Base-by-base conservation (phyloP, 2,888 invertebrate species). In the Drosophila kambysellisi region DNA sequence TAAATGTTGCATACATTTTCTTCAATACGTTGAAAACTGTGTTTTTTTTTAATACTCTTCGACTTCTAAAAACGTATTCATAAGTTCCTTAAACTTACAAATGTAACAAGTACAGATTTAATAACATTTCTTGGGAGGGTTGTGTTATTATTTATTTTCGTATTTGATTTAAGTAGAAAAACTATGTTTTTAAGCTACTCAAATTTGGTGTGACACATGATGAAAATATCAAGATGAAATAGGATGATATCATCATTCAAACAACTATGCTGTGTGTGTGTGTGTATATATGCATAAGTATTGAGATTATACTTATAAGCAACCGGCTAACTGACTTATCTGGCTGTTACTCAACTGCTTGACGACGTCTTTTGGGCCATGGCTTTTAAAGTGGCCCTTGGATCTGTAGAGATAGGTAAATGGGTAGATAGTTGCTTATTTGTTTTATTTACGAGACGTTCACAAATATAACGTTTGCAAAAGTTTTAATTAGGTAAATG, bases 381-480 rank as follows among this genome's bases (percentile, higher is more conserved):
- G 62, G 62, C 56, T 74, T 62, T 79, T 58, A 30, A 51, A 57
- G 50, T 61, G 63, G 76, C 70, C 79, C 79, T 76, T 76, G 63
- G 70, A 32, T 57, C 53, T 53, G 12, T 33, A 11, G 48, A 57
- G 33, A 50, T 67, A 41, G 29, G n/a, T 39, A n/a, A 25, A 67
- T 63, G 48, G 68, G 63, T 29, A 50, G 32, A 51, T 51, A 41
- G 46, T 48, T 58, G 57, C n/a, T 0, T 39, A 29, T 30, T 39
- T 67, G 29, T 48, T 25, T 30, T 32, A 39, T 57, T 71, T 52
- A 35, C 35, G 29, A 72, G 46, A 30, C 74, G 56, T 53, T 50
- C 39, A 46, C n/a, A 59, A 56, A 52, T 72, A 59, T 59, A 43
- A 58, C 60, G 65, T 35, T 33, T 61, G 64, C 71, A 52, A 52